Evolutionary conservation across 2,797 vertebrate species (phyloP).

Genomic region (Remorina albescens): DNA sequence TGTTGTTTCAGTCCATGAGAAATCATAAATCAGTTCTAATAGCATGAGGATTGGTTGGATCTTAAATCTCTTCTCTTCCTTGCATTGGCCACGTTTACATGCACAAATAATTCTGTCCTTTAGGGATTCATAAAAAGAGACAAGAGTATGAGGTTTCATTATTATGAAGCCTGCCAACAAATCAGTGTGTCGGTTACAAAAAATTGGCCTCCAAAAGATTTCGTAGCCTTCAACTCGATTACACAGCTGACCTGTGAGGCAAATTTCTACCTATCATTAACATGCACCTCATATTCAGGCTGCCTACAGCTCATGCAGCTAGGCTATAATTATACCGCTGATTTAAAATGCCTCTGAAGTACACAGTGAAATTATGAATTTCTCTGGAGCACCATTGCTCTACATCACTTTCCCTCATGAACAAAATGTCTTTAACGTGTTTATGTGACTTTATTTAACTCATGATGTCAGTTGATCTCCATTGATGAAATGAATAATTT

Average conservation of each 20-base stretch:
- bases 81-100: background rate
- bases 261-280: background rate
- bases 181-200: background rate
- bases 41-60: background rate
- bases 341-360: background rate
- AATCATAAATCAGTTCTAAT: background rate
- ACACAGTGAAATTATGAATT: background rate
- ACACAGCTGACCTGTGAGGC: too few relatives aligned
- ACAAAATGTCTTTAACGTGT: background rate
- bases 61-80: background rate
- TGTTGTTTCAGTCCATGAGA: background rate
- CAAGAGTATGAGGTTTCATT: background rate
- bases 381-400: background rate
- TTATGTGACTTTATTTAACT: background rate
- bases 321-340: background rate
- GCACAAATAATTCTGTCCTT: background rate
- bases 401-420: background rate
- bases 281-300: background rate
- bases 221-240: background rate
- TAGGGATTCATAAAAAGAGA: background rate
- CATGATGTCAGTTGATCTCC: background rate
- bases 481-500: background rate
- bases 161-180: background rate
- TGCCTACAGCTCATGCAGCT: slow-evolving; percentile 5
- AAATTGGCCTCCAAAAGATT: background rate